A percentile compares a stretch with the other conserved stretches of the same genome.
These are phyloP conservation scores for Aselliscus stoliczkanus DNA, from an alignment of 2,797 vertebrate species.

Conservation along the genomic window DNA sequence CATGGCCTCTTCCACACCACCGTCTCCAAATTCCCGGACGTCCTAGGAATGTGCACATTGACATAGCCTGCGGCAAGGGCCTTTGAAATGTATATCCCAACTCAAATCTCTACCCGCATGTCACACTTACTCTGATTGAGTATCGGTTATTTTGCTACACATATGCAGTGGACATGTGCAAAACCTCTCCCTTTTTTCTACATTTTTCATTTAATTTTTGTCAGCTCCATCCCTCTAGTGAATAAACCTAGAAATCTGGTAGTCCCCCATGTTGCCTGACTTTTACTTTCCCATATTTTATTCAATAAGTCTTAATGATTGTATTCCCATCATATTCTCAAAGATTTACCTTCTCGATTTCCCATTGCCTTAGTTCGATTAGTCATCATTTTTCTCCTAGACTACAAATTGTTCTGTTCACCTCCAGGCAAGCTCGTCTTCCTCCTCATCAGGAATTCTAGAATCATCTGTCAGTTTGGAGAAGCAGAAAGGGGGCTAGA, in stretches of 20 bases:
- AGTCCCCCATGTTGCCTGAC: not conserved
- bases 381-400: not conserved
- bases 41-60: not conserved
- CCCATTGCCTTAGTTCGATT: not conserved
- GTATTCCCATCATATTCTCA: not conserved
- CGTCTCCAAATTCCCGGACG: not conserved
- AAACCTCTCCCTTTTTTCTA: not conserved
- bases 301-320: not conserved
- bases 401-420: not conserved
- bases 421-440: not conserved
- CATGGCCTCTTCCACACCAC: not conserved
- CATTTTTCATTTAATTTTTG: not conserved
- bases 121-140: not conserved
- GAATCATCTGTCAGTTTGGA: not conserved
- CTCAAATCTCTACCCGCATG: not conserved
- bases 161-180: not conserved
- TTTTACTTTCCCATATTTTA: not conserved
- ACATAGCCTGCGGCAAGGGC: not conserved
- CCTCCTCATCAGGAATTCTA: not conserved
- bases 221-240: not conserved
- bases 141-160: not conserved
- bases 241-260: not conserved
- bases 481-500: not conserved
- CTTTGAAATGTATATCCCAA: not conserved
- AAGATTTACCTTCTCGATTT: not conserved